Conservation (phyloP, 53 echinoderm and acorn worm species). For the Mesocentrotus franciscanus region DNA sequence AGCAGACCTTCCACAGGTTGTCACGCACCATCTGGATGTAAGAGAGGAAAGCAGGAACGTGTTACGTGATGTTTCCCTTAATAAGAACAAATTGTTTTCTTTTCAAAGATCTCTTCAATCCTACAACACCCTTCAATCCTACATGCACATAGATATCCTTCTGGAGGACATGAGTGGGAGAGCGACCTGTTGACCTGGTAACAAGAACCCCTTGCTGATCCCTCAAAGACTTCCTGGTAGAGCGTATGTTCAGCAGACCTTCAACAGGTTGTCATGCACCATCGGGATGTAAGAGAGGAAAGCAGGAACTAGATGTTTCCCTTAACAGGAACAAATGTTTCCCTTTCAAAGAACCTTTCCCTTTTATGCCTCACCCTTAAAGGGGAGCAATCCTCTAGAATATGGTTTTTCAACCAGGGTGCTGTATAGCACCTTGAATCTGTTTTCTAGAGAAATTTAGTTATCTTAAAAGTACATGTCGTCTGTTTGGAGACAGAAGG, state of each 20-base stretch:
- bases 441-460: too few relatives aligned
- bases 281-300: background rate
- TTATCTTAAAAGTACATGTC: too few relatives aligned
- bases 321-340: background rate
- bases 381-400: too few relatives aligned
- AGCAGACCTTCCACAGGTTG: background rate
- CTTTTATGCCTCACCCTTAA: background rate
- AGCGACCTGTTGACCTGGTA: background rate
- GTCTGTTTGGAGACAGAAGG: too few relatives aligned
- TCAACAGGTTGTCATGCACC: background rate
- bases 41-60: background rate
- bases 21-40: background rate
- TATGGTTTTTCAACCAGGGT: too few relatives aligned
- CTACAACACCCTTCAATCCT: background rate
- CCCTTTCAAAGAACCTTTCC: background rate
- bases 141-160: background rate
- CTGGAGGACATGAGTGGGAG: background rate
- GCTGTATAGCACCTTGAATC: too few relatives aligned
- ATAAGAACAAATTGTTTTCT: background rate
- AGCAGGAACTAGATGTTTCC: background rate
- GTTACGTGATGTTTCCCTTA: background rate
- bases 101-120: too few relatives aligned
- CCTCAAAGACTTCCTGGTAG: conserved; percentile 16
- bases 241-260: background rate
- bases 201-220: background rate